A percentile compares a stretch with the other conserved stretches of the same genome.
These are phyloP conservation scores for Daphoenositta chrysoptera DNA, from an alignment of 2,113 vertebrate species.

Conservation along the genomic window DNA sequence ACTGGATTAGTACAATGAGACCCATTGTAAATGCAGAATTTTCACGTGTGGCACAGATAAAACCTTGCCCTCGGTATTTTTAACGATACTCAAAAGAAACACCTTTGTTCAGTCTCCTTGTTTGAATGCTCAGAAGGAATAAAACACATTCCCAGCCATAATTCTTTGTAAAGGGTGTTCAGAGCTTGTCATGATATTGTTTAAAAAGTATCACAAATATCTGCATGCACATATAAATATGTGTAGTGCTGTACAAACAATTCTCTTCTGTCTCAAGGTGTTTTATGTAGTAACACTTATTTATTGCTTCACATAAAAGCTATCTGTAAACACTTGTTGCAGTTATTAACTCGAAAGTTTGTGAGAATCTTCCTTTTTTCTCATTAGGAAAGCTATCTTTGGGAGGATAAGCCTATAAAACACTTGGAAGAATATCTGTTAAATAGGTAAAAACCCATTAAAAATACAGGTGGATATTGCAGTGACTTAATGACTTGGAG, in stretches of 20 bases:
- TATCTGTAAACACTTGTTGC: not conserved
- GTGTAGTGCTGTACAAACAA: not conserved
- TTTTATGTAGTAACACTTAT: not conserved
- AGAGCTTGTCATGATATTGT: not conserved
- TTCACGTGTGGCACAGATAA: not conserved
- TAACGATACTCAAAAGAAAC: not conserved
- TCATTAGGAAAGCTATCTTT: not conserved
- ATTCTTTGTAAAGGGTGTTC: not conserved
- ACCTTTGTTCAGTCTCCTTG: not conserved
- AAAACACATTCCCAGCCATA: not conserved
- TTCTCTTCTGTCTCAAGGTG: not conserved
- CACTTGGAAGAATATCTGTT: not conserved
- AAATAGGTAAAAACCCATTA: not conserved
- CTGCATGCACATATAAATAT: not conserved
- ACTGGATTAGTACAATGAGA: not conserved
- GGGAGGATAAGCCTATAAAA: not conserved
- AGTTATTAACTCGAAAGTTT: not conserved
- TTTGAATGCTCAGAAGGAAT: not conserved
- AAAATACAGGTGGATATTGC: not conserved
- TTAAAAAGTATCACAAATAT: not conserved
- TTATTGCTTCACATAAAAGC: not conserved
- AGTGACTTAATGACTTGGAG: slow-evolving; percentile 1
- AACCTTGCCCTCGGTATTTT: not conserved
- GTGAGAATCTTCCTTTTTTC: not conserved
- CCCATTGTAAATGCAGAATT: not conserved